These are phyloP conservation scores for Drosophila malerkotliana DNA, from an alignment of 1,140 invertebrate species.

Conservation along the genomic window DNA sequence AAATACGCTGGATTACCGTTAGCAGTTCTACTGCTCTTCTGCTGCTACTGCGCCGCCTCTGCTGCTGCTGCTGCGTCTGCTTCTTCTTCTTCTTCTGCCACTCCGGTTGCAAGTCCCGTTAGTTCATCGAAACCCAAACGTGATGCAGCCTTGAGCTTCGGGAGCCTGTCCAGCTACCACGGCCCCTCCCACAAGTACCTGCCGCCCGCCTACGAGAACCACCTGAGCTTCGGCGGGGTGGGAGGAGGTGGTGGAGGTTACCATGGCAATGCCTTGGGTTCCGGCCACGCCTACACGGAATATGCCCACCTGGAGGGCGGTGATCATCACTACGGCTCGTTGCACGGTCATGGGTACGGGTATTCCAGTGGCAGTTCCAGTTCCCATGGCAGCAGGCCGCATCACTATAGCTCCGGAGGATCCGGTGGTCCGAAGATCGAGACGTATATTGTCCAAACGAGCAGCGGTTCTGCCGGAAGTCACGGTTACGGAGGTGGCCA, in stretches of 20 bases:
- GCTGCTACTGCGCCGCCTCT: background rate
- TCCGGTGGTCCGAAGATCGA: conserved; percentile 53
- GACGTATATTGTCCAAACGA: conserved; percentile 69
- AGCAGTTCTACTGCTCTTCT: conserved; percentile 3
- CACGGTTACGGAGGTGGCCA: conserved; percentile 7
- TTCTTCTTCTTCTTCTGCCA: background rate
- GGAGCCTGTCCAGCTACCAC: conserved; percentile 45
- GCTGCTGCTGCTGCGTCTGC: background rate
- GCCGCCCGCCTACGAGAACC: conserved; percentile 44
- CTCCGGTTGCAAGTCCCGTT: background rate
- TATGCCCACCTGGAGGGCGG: conserved; percentile 12
- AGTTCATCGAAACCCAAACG: conserved; percentile 16
- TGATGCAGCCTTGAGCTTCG: conserved; percentile 18
- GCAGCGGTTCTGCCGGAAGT: conserved; percentile 2
- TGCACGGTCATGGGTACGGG: conserved; percentile 23
- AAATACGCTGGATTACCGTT: conserved; percentile 22
- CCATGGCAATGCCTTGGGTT: conserved; percentile 1
- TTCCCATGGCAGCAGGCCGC: conserved; percentile 10
- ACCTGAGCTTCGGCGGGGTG: conserved; percentile 19
- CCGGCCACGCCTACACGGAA: conserved; percentile 22
- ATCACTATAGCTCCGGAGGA: conserved; percentile 21
- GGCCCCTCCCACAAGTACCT: conserved; percentile 72
- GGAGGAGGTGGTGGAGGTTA: conserved; percentile 48
- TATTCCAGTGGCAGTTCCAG: conserved; percentile 24
- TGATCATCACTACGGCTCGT: conserved; percentile 48